Evolutionary conservation across 2,797 vertebrate species (phyloP).

Genomic region (Tenualosa thibaudeaui): DNA sequence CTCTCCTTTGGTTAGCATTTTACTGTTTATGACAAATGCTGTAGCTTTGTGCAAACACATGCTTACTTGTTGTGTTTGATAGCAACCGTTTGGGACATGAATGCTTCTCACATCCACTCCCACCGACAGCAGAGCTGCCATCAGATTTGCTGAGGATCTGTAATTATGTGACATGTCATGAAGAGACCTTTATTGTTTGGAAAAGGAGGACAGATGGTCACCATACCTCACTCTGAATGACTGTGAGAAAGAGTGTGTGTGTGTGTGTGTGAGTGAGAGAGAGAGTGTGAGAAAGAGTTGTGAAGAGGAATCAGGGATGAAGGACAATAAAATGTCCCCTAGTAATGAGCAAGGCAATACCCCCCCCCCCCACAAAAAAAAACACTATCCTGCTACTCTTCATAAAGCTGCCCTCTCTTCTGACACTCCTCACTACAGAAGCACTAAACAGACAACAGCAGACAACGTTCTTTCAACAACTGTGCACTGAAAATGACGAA

Average conservation of each 20-base stretch:
- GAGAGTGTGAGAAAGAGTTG: constrained; percentile 30
- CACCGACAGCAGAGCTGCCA: neutral
- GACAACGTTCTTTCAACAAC: neutral
- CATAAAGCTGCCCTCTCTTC: neutral
- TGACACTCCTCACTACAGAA: neutral
- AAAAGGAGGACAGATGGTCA: constrained; percentile 68
- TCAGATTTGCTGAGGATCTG: constrained; percentile 30
- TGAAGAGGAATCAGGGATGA: constrained; percentile 18
- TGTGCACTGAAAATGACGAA: constrained; percentile 44
- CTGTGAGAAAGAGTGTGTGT: constrained; percentile 39
- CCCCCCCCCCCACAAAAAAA: too few species aligned
- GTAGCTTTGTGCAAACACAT: neutral
- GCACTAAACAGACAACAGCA: neutral
- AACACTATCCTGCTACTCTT: neutral
- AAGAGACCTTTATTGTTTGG: constrained; percentile 60
- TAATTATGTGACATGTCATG: constrained; percentile 62
- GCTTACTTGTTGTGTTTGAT: neutral
- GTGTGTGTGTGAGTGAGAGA: constrained; percentile 45
- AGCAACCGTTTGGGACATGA: neutral
- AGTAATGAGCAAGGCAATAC: neutral
- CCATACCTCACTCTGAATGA: constrained; percentile 56
- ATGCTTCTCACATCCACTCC: neutral
- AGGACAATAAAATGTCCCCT: neutral
- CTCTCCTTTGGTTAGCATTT: neutral
- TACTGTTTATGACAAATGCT: neutral